Base-by-base conservation (phyloP, 2,797 vertebrate species). In the Hyperoplus lanceolatus region DNA sequence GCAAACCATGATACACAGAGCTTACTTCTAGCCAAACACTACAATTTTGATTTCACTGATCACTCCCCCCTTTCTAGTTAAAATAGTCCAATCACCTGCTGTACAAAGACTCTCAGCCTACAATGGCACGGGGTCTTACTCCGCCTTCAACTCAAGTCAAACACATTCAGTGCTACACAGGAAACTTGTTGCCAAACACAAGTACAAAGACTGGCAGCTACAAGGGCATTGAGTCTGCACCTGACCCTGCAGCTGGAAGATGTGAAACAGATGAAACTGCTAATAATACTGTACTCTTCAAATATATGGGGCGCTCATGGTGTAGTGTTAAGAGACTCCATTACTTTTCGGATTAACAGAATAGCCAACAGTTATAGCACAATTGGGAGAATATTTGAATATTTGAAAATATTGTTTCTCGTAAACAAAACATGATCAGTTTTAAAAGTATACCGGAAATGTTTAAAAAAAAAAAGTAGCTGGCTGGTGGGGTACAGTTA, bases 11-110 rank as follows among this genome's bases (percentile, higher is more conserved):
- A 77, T 50, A 55, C 39, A 42, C 2, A 59, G 50, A 15, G 64
- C 48, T 51, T 59, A 15, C 43, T 46, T 69, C n/a, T 14, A 76
- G 61, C 6, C n/a, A 78, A 73, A 79, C n/a, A 63, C 6, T 7
- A 21, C 29, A 63, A 18, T 3, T 5, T 36, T 54, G 6, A 59
- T 55, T 41, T 36, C 7, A 43, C 3, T 1, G 4, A 43, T 46
- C 56, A 53, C 8, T 45, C 16, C 5, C 4, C 10, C 7, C 2
- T 1, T n/a, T 67, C 4, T 50, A 46, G 36, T 64, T 51, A 56
- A 59, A 70, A 29, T 18, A 4, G 15, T 59, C 36, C 50, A 65
- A 66, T 11, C 16, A 21, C 15, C 36, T 16, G 13, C 21, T 29
- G 14, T 21, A 51, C 9, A 73, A 65, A 68, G 15, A 53, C 13